Percentiles rank a stretch among this genome's conserved stretches.
Conservation (phyloP, 1,140 invertebrate genomes). For the Drosophila novamexicana region DNA sequence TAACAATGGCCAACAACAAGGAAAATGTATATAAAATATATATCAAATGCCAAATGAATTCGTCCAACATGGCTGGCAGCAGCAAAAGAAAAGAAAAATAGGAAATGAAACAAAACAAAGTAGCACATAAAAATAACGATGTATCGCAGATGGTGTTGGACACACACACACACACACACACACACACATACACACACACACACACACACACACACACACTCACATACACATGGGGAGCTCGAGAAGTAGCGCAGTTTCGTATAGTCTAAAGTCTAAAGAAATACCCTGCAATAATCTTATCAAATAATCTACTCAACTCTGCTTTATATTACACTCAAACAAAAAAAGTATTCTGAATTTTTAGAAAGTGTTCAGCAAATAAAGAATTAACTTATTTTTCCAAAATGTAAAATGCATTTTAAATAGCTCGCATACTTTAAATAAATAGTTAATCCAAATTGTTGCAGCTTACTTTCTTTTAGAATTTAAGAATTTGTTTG, state of each 20-base stretch:
- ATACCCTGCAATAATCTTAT: no score
- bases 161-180: not conserved
- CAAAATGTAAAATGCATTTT: no score
- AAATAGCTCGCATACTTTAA: no score
- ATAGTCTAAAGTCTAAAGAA: not conserved
- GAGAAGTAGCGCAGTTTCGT: conserved; percentile 2
- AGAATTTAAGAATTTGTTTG: not conserved
- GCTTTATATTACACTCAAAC: no score
- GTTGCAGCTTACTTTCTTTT: no score
- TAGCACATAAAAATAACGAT: conserved; percentile 57
- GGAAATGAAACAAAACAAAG: conserved; percentile 50
- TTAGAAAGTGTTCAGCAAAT: no score
- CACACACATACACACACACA: conserved; percentile 3
- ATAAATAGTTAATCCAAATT: no score
- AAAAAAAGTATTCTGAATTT: no score
- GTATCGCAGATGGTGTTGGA: conserved; percentile 34
- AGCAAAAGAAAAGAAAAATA: conserved; percentile 18
- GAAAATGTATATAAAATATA: conserved; percentile 29
- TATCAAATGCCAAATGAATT: conserved; percentile 60
- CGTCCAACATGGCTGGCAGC: conserved; percentile 29
- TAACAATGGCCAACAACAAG: conserved; percentile 30
- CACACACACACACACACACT: not conserved
- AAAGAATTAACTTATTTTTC: no score
- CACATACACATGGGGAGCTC: conserved; percentile 28
- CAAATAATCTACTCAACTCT: no score